Conservation (phyloP, 2,888 invertebrate genomes). For the Diabrotica balteata region DNA sequence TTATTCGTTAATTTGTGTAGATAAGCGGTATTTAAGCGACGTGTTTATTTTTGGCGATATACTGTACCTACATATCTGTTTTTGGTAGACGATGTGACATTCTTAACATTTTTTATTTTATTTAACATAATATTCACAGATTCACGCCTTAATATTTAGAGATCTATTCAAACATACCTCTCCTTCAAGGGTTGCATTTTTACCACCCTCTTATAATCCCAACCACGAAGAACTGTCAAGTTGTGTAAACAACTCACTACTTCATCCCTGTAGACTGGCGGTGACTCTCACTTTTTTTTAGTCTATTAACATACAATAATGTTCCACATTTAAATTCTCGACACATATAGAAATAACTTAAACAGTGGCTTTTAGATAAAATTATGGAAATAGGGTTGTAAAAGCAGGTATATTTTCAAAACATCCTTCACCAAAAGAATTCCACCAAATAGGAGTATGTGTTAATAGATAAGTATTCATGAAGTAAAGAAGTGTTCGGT, state of each 20-base stretch:
- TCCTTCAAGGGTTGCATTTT: conserved; percentile 19
- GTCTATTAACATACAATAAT: conserved; percentile 42
- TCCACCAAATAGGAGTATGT: conserved; percentile 1
- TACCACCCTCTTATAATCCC: conserved; percentile 29
- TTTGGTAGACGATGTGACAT: too few relatives aligned
- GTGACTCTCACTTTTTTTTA: conserved; percentile 20
- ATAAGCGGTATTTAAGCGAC: too few relatives aligned
- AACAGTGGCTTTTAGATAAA: conserved; percentile 45
- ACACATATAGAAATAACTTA: conserved; percentile 41
- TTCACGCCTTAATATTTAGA: conserved; percentile 15
- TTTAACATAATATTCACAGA: not conserved
- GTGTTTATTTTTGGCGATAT: too few relatives aligned
- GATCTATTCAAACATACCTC: conserved; percentile 11
- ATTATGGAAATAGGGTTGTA: conserved; percentile 42
- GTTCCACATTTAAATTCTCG: conserved; percentile 40
- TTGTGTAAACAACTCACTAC: conserved; percentile 32
- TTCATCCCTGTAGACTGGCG: conserved; percentile 23
- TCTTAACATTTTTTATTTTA: not conserved
- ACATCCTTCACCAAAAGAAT: not conserved
- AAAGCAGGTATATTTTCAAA: conserved; percentile 38
- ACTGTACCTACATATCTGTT: too few relatives aligned
- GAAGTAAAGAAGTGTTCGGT: too few relatives aligned
- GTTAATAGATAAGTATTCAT: too few relatives aligned
- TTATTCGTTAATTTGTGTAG: too few relatives aligned
- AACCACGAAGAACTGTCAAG: conserved; percentile 32